Percentiles rank a stretch among this genome's conserved stretches.
Evolutionary conservation across 1,140 invertebrate species (phyloP).

Genomic region (Drosophila pseudoobscura): DNA sequence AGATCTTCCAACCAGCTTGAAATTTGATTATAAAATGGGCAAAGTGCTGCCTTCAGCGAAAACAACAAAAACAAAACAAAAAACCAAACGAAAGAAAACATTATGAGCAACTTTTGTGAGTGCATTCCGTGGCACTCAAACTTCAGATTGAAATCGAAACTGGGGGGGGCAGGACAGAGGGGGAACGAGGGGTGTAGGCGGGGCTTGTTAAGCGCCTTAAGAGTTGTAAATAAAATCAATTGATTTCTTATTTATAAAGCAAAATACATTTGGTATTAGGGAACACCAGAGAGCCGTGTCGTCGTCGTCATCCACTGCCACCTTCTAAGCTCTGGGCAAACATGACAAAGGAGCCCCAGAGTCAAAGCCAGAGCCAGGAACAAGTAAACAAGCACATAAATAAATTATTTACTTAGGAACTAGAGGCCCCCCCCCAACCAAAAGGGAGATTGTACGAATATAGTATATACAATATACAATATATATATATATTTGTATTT

Average conservation of each 20-base stretch:
- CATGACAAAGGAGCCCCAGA: conserved; percentile 44
- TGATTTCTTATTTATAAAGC: conserved; percentile 80
- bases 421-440: conserved; percentile 19
- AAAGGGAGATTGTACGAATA: too few relatives aligned
- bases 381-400: conserved; percentile 79
- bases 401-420: conserved; percentile 76
- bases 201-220: conserved; percentile 65
- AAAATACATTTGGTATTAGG: too few relatives aligned
- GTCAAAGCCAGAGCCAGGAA: conserved; percentile 22
- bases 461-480: neutral
- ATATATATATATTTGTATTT: conserved; percentile 17
- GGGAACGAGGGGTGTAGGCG: too few relatives aligned
- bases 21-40: conserved; percentile 32
- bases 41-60: conserved; percentile 21
- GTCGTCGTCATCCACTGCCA: conserved; percentile 33
- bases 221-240: conserved; percentile 79
- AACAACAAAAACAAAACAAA: conserved; percentile 45
- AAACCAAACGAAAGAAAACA: conserved; percentile 40
- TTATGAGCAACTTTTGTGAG: conserved; percentile 40
- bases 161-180: too few relatives aligned
- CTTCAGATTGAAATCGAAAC: neutral
- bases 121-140: conserved; percentile 11
- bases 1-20: neutral
- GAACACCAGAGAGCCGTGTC: conserved; percentile 31
- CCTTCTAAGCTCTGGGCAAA: conserved; percentile 71